Evolutionary conservation across 1,140 invertebrate species (phyloP).

Genomic region (Magallana gigas): DNA sequence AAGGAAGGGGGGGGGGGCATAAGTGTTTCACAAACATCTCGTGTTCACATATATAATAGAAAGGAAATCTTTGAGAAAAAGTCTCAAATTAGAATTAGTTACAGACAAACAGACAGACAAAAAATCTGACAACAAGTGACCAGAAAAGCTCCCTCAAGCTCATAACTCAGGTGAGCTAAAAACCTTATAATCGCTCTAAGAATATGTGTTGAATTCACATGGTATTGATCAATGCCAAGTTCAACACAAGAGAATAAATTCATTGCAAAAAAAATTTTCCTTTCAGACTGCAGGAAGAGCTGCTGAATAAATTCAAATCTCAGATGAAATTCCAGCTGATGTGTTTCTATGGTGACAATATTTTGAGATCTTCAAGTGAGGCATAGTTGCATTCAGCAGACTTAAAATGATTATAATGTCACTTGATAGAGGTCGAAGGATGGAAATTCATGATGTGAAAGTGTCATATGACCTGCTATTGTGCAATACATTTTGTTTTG

Average conservation of each 20-base stretch:
- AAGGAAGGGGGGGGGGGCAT: too few species aligned
- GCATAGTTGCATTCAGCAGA: neutral
- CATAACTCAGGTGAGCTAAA: too few species aligned
- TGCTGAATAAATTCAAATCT: conserved; percentile 73
- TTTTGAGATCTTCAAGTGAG: conserved; percentile 4
- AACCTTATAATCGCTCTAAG: too few species aligned
- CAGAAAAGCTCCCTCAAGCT: too few species aligned
- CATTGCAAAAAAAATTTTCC: neutral
- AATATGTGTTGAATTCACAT: too few species aligned
- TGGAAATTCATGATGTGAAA: neutral
- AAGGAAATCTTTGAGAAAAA: too few species aligned
- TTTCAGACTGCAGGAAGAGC: conserved; percentile 70
- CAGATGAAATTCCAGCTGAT: conserved; percentile 77
- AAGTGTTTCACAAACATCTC: too few species aligned
- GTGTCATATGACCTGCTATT: neutral
- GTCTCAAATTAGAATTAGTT: too few species aligned
- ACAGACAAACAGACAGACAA: neutral
- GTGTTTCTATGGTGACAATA: conserved; percentile 72
- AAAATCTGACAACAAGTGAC: neutral
- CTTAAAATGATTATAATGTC: neutral
- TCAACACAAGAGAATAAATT: neutral
- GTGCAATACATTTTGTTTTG: conserved; percentile 26
- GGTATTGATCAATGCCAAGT: too few species aligned
- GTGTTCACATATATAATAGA: too few species aligned
- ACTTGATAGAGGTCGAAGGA: too few species aligned